Conservation (phyloP, 1,140 invertebrate species). For the Delia radicum region DNA sequence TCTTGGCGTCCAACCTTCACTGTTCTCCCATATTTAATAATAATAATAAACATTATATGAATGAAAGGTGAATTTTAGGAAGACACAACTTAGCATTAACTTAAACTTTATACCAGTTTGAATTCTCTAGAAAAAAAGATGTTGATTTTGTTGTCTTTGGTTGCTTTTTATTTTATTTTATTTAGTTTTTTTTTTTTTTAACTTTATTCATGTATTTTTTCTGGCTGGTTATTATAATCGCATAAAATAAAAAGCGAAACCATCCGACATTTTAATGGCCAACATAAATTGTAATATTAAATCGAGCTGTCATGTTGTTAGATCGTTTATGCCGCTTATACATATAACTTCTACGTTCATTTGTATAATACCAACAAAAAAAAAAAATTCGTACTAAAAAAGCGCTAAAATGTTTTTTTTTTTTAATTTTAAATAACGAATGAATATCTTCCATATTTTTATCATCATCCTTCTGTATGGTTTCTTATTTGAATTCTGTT, state of each 20-base stretch:
- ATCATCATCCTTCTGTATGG: neutral
- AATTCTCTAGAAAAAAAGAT: too few relatives aligned
- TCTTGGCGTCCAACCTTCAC: too few relatives aligned
- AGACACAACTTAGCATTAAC: too few relatives aligned
- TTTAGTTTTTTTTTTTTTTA: too few relatives aligned
- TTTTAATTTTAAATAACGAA: neutral
- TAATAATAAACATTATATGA: neutral
- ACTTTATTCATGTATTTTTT: too few relatives aligned
- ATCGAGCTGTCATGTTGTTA: constrained; percentile 33
- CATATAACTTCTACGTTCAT: neutral
- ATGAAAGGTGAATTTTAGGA: neutral
- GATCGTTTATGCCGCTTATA: constrained; percentile 27
- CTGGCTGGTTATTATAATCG: constrained; percentile 31
- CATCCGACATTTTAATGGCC: constrained; percentile 35
- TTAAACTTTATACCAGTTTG: neutral
- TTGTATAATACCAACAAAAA: neutral
- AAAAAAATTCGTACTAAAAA: neutral
- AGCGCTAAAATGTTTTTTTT: neutral
- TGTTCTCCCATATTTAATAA: too few relatives aligned
- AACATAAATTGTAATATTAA: constrained; percentile 36
- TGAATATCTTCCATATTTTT: neutral
- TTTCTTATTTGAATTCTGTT: neutral
- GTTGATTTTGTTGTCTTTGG: too few relatives aligned
- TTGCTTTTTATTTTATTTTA: too few relatives aligned
- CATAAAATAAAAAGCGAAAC: constrained; percentile 32